Base-by-base conservation (phyloP, 2,888 invertebrate genomes). In the Hylaea fasciaria region DNA sequence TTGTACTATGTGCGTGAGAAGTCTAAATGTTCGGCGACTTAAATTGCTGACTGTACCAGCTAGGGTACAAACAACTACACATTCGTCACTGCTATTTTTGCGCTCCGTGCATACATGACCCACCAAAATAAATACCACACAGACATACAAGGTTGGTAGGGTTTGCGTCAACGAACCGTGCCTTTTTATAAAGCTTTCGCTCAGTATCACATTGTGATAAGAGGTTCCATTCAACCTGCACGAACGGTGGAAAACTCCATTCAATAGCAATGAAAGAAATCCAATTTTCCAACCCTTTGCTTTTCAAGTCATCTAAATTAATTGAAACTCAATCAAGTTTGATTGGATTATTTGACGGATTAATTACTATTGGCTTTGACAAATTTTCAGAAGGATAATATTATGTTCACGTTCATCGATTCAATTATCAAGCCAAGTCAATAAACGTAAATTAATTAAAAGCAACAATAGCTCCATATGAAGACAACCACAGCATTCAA, bases 211-310 rank as follows among this genome's bases (percentile, higher is more conserved):
- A 32, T 13, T 40, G 62, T 52, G 56, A 50, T 57, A 32, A 14
- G 50, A 44, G 43, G 51, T 62, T 58, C 64, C 9, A 59, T 59
- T 50, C 14, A 50, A 55, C 46, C 50, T 55, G 45, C 10, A 50
- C 39, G 28, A 35, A 47, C 37, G 50, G 9, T 50, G 13, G 17
- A 45, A 56, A 74, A 55, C 37, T 43, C 45, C 46, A 62, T 74
- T 73, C 46, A 61, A 44, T 45, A 48, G 48, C 69, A 67, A 57
- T 71, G 59, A 67, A 68, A 65, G 64, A 67, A 77, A 73, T 65
- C 54, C 54, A 72, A 74, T 76, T 78, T 69, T 54, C 66, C 46
- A 59, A 65, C 52, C 57, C 66, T 63, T 55, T 57, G 60, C 62
- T 28, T 57, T 71, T 69, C 51, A 60, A 56, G 46, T 57, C 58